Percentiles rank a stretch among this genome's conserved stretches.
Conservation (phyloP, 2,888 invertebrate genomes). For the Cantharis lateralis region DNA sequence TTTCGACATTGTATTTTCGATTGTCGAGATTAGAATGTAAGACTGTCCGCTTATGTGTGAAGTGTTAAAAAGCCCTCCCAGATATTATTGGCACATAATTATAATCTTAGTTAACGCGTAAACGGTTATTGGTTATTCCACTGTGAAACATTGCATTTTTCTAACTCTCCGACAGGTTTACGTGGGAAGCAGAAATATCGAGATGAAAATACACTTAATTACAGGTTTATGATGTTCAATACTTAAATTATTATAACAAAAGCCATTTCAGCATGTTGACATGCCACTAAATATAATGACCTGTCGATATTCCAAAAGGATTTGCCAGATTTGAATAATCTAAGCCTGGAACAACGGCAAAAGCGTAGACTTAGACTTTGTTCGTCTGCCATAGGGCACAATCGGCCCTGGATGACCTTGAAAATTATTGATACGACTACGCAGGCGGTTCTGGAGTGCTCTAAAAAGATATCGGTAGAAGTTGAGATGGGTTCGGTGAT, state of each 20-base stretch:
- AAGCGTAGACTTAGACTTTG: too few species aligned
- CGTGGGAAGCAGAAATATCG: not conserved
- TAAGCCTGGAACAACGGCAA: not conserved
- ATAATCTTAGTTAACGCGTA: not conserved
- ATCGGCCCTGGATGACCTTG: not conserved
- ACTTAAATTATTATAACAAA: not conserved
- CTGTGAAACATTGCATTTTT: not conserved
- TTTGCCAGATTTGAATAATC: not conserved
- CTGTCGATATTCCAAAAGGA: not conserved
- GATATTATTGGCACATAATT: not conserved
- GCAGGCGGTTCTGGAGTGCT: not conserved
- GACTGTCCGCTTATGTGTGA: not conserved
- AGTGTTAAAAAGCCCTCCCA: not conserved
- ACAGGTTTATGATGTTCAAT: not conserved
- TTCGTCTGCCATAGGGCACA: too few species aligned
- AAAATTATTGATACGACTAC: not conserved
- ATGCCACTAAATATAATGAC: not conserved
- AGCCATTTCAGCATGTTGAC: not conserved
- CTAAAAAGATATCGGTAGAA: too few species aligned
- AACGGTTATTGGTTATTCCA: not conserved
- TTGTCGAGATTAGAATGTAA: not conserved
- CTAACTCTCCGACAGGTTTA: not conserved
- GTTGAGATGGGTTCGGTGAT: too few species aligned
- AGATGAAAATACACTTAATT: not conserved
- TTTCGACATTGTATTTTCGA: not conserved